A percentile compares a stretch with the other conserved stretches of the same genome.
Evolutionary conservation across 2,113 vertebrate species (phyloP).

Genomic region (Aspiorhynchus laticeps): DNA sequence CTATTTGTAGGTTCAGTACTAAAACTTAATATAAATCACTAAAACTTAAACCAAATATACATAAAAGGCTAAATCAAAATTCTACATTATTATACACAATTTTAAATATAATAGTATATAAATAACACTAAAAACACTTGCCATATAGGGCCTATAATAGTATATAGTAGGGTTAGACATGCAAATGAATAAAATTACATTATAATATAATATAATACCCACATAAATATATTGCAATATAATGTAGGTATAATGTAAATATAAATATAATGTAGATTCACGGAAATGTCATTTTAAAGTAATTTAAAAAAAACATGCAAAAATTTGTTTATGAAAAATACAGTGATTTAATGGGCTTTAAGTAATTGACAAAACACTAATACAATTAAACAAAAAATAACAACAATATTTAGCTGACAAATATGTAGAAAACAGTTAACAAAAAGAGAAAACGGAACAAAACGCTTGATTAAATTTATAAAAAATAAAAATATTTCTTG

Average conservation of each 20-base stretch:
- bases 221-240: no score
- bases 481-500: conserved; percentile 9
- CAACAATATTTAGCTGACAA: conserved; percentile 18
- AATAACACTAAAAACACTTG: no score
- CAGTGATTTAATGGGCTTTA: conserved; percentile 20
- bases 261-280: no score
- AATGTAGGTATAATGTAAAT: no score
- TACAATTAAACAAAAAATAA: conserved; percentile 8
- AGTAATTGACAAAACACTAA: conserved; percentile 2
- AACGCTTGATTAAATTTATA: conserved; percentile 22
- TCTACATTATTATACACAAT: no score
- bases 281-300: neutral
- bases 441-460: conserved; percentile 15
- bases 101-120: no score
- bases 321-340: conserved; percentile 1
- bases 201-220: no score
- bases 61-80: no score
- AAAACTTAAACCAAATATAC: no score
- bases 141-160: neutral
- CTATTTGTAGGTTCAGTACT: no score
- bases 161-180: neutral
- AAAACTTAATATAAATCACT: no score
- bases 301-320: neutral
- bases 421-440: conserved; percentile 6
- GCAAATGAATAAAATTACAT: no score